These are phyloP conservation scores for Choloepus hoffmanni DNA, from an alignment of 2,113 vertebrate genomes.

Conservation along the genomic window DNA sequence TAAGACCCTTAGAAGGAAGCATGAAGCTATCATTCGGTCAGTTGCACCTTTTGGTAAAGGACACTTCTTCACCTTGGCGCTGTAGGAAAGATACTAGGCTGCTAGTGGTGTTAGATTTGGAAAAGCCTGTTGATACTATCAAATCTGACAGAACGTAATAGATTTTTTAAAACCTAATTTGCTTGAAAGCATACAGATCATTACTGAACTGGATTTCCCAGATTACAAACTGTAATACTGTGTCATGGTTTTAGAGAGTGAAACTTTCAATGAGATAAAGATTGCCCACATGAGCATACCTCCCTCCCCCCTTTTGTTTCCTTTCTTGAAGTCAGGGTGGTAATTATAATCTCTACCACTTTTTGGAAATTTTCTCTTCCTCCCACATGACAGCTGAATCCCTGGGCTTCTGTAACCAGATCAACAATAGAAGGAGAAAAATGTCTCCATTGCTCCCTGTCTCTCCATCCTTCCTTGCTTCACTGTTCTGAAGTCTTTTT, in stretches of 20 bases:
- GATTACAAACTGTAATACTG: slow-evolving; percentile 52
- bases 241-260: slow-evolving; percentile 43
- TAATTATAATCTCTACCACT: slow-evolving; percentile 68
- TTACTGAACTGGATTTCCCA: slow-evolving; percentile 48
- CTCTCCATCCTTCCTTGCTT: not conserved
- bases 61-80: not conserved
- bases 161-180: too few relatives aligned
- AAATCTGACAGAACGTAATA: not conserved
- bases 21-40: too few relatives aligned
- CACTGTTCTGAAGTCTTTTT: too few relatives aligned
- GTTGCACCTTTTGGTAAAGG: not conserved
- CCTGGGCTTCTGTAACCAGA: not conserved
- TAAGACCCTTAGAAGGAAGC: not conserved
- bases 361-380: slow-evolving; percentile 59
- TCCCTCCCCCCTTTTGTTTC: not conserved
- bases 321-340: slow-evolving; percentile 60
- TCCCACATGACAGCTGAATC: slow-evolving; percentile 47
- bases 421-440: not conserved
- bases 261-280: slow-evolving; percentile 58
- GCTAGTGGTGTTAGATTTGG: not conserved
- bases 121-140: not conserved
- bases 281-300: slow-evolving; percentile 19
- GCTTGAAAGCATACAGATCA: not conserved
- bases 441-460: not conserved
- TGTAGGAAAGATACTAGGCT: not conserved